Conservation (phyloP, 2,888 invertebrate genomes). For the Petrolisthes manimaculis region DNA sequence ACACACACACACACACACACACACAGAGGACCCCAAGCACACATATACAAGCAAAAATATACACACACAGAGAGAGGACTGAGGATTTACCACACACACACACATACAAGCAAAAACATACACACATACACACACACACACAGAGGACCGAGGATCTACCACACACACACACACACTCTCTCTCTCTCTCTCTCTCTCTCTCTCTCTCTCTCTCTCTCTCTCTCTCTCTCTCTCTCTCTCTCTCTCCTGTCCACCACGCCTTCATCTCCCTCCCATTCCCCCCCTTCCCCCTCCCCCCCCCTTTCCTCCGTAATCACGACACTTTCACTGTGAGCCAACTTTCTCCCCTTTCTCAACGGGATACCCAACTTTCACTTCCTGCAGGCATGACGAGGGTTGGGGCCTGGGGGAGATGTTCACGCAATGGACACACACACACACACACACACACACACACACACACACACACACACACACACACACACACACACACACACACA, state of each 20-base stretch:
- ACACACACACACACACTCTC: too few relatives aligned
- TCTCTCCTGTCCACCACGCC: not conserved
- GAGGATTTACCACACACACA: not conserved
- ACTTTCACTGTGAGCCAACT: not conserved
- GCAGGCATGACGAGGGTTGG: too few relatives aligned
- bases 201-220: not conserved
- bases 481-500: conserved; percentile 13
- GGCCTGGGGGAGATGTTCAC: too few relatives aligned
- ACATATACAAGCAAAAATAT: not conserved
- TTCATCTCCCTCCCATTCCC: not conserved
- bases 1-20: not conserved
- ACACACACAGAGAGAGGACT: not conserved
- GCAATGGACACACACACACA: too few relatives aligned
- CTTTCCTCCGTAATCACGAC: too few relatives aligned
- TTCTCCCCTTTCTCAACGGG: not conserved
- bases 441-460: too few relatives aligned
- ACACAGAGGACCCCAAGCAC: not conserved
- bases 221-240: not conserved
- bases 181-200: not conserved
- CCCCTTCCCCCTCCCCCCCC: not conserved
- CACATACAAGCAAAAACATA: too few relatives aligned
- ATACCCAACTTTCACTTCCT: too few relatives aligned
- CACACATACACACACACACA: too few relatives aligned
- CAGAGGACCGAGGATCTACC: too few relatives aligned
- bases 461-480: not conserved